phyloP scores from a whole-genome alignment of 1,140 invertebrate species.

The Ceratoteleas bidentatus region DNA sequence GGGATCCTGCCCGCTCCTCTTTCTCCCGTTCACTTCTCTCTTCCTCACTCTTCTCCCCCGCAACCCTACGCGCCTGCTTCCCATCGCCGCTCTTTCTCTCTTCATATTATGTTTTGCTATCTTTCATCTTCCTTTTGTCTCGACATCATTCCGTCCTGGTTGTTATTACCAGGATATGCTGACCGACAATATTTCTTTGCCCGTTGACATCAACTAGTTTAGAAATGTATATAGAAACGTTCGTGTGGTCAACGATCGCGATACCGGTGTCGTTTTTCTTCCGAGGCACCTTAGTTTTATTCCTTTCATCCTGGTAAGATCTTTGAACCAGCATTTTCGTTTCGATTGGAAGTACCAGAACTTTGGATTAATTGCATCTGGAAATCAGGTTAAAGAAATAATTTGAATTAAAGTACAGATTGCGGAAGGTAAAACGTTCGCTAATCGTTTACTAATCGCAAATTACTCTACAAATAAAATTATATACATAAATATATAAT shows the following conservation, averaged over 20 bases:
- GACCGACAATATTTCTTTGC: slow-evolving; percentile 80
- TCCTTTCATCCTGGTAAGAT: slow-evolving; percentile 29
- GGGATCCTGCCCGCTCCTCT: slow-evolving; percentile 66
- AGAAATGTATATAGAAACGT: slow-evolving; percentile 65
- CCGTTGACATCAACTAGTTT: slow-evolving; percentile 64
- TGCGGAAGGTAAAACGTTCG: slow-evolving; percentile 25
- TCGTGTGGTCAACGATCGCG: slow-evolving; percentile 53
- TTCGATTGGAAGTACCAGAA: slow-evolving; percentile 53
- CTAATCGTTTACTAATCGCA: too few species aligned
- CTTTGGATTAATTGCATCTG: slow-evolving; percentile 54
- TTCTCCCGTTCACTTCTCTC: slow-evolving; percentile 1
- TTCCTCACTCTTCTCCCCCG: too few species aligned
- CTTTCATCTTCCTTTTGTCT: slow-evolving; percentile 59
- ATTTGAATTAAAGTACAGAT: slow-evolving; percentile 39
- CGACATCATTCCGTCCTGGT: slow-evolving; percentile 67
- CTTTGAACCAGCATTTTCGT: slow-evolving; percentile 52
- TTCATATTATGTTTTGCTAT: slow-evolving; percentile 62
- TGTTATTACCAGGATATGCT: slow-evolving; percentile 81
- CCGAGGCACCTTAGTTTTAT: slow-evolving; percentile 51
- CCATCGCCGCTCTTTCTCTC: slow-evolving; percentile 57
- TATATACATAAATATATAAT: too few species aligned
- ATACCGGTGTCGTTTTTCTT: slow-evolving; percentile 31
- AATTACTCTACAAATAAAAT: too few species aligned
- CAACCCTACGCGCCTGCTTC: not conserved
- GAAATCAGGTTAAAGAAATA: slow-evolving; percentile 9